A percentile compares a stretch with the other conserved stretches of the same genome.
phyloP scores from a whole-genome alignment of 1,140 invertebrate genomes.

The Bombus sylvicola region DNA sequence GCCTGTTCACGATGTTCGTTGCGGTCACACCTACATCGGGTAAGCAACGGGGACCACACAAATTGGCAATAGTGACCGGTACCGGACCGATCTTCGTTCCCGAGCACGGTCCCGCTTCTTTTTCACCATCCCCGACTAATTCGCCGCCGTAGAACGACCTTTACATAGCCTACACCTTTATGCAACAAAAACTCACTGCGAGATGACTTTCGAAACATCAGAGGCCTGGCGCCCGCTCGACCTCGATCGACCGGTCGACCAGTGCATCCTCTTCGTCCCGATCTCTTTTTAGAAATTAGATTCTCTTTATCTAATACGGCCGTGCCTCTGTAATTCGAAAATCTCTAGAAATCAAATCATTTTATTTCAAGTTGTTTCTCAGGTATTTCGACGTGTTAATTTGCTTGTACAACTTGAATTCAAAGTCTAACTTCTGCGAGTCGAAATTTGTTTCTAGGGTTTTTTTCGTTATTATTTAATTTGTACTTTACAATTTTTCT shows the following conservation, averaged over 20 bases:
- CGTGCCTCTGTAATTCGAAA: too few relatives aligned
- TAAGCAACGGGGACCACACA: constrained; percentile 68
- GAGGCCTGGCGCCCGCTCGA: constrained; percentile 71
- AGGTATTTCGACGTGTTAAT: too few relatives aligned
- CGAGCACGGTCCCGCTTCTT: constrained; percentile 3
- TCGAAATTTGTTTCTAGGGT: too few relatives aligned
- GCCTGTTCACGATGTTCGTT: constrained; percentile 74
- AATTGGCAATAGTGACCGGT: constrained; percentile 54
- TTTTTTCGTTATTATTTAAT: too few relatives aligned
- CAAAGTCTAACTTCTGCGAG: too few relatives aligned
- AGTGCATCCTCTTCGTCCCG: too few relatives aligned
- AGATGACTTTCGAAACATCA: constrained; percentile 76
- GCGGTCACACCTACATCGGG: constrained; percentile 73
- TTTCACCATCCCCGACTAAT: constrained; percentile 16
- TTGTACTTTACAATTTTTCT: too few relatives aligned
- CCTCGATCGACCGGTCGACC: constrained; percentile 4
- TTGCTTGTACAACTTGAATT: too few relatives aligned
- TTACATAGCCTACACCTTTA: constrained; percentile 75
- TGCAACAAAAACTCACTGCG: constrained; percentile 68
- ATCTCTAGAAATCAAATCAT: too few relatives aligned
- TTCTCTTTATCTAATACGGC: background rate
- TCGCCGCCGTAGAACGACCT: constrained; percentile 66
- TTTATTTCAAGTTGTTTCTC: too few relatives aligned
- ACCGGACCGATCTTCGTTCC: constrained; percentile 41
- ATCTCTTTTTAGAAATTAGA: background rate